These are phyloP conservation scores for Tetraodon nigroviridis DNA, from an alignment of 2,113 vertebrate species.

Conservation along the genomic window DNA sequence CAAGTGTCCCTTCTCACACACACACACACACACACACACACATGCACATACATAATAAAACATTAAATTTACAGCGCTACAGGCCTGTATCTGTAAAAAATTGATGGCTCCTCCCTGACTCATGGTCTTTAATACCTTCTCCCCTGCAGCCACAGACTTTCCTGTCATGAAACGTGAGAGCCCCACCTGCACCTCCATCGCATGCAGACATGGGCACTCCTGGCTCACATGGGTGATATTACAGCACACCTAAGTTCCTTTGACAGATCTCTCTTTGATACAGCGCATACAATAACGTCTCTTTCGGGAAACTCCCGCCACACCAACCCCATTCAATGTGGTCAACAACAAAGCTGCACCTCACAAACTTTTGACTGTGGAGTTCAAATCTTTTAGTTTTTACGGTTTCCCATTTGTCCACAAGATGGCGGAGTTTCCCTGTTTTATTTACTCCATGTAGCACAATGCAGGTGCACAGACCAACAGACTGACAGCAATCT, in stretches of 20 bases:
- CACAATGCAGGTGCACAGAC: not conserved
- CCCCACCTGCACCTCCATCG: not conserved
- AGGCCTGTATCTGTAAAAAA: no score
- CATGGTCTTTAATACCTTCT: not conserved
- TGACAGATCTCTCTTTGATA: slow-evolving; percentile 74
- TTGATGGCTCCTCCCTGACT: no score
- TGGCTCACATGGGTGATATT: slow-evolving; percentile 70
- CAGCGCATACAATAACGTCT: slow-evolving; percentile 67
- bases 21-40: no score
- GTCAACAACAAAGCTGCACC: not conserved
- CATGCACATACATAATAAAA: no score
- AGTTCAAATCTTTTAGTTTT: not conserved
- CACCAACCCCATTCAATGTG: slow-evolving; percentile 18
- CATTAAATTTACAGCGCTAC: no score
- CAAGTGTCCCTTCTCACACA: not conserved
- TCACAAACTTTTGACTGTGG: slow-evolving; percentile 1
- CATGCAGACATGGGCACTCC: slow-evolving; percentile 52
- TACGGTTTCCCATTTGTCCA: slow-evolving; percentile 43
- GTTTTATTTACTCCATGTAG: not conserved
- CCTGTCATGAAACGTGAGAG: not conserved
- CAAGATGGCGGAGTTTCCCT: slow-evolving; percentile 61
- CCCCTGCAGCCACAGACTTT: not conserved
- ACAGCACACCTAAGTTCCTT: slow-evolving; percentile 60
- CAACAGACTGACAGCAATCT: not conserved
- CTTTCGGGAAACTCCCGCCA: slow-evolving; percentile 50